phyloP scores from a whole-genome alignment of 2,888 invertebrate species.

The Tetrapedia diversipes region DNA sequence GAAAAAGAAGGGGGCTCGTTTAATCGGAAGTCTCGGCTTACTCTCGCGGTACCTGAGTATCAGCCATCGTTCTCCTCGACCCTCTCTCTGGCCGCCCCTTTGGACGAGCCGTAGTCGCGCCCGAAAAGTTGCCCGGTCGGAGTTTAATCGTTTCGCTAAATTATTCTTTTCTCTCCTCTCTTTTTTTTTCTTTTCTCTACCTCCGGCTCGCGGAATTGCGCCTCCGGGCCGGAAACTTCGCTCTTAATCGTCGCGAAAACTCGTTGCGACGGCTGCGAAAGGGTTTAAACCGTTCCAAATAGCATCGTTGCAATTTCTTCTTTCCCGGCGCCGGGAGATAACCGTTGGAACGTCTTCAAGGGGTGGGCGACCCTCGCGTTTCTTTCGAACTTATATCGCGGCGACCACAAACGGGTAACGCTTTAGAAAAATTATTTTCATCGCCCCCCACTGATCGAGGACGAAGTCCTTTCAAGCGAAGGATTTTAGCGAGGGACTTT shows the following conservation, averaged over 20 bases:
- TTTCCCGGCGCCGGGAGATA: conserved; percentile 52
- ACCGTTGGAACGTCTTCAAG: conserved; percentile 56
- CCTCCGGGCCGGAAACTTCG: conserved; percentile 56
- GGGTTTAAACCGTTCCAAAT: conserved; percentile 65
- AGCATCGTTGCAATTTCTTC: conserved; percentile 68
- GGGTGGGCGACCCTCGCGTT: conserved; percentile 5
- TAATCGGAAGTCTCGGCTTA: conserved; percentile 45
- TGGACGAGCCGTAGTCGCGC: conserved; percentile 36
- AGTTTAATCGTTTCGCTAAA: conserved; percentile 70
- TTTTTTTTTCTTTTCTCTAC: background rate
- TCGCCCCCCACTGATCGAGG: background rate
- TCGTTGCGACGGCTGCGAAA: conserved; percentile 64
- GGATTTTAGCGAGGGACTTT: no score
- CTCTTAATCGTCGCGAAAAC: conserved; percentile 68
- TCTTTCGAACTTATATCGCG: conserved; percentile 29
- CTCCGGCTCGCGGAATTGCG: conserved; percentile 33
- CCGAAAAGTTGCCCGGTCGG: conserved; percentile 61
- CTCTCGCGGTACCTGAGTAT: conserved; percentile 33
- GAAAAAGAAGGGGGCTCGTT: conserved; percentile 46
- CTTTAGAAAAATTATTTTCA: background rate
- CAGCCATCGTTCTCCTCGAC: conserved; percentile 32
- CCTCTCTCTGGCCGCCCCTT: background rate
- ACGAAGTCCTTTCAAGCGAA: background rate
- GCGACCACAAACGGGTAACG: background rate
- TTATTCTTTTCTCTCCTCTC: conserved; percentile 59